Evolutionary conservation across 2,113 vertebrate species (phyloP).

Genomic region (Odocoileus hemionus): DNA sequence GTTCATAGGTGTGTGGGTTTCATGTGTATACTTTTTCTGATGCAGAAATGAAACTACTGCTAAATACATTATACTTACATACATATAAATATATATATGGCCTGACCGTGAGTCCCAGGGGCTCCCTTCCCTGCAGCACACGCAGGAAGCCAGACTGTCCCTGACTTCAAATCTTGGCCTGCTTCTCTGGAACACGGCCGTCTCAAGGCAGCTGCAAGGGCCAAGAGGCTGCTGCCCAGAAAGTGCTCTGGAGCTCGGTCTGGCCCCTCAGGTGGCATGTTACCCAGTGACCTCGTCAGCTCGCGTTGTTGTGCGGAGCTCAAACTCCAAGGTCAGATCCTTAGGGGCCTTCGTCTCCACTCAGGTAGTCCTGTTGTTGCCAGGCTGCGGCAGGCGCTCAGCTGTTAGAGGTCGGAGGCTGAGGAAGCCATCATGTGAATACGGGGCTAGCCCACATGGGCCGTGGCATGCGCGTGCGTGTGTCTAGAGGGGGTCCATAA

Average conservation of each 20-base stretch:
- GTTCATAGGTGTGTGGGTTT: not conserved
- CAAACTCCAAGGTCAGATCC: not conserved
- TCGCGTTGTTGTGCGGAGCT: not conserved
- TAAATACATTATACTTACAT: not conserved
- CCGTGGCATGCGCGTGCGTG: accelerated
- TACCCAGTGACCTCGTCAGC: not conserved
- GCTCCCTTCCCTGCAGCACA: not conserved
- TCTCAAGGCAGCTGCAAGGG: not conserved
- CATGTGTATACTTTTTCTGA: not conserved
- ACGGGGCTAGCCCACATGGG: accelerated
- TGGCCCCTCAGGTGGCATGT: not conserved
- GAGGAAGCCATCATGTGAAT: not conserved
- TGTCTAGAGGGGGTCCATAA: not conserved
- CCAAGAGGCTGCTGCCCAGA: not conserved
- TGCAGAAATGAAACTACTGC: not conserved
- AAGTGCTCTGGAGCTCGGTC: not conserved
- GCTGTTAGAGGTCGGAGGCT: not conserved
- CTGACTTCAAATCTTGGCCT: not conserved
- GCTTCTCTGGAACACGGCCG: not conserved
- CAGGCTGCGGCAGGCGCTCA: accelerated
- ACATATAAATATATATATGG: not conserved
- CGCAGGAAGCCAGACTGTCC: not conserved
- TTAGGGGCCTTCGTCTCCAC: not conserved
- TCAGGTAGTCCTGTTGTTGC: not conserved
- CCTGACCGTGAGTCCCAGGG: not conserved